Evolutionary conservation across 2,888 invertebrate genomes (phyloP), one percentile per base, ranked within the genome.

Genomic region (Nomada flava): DNA sequence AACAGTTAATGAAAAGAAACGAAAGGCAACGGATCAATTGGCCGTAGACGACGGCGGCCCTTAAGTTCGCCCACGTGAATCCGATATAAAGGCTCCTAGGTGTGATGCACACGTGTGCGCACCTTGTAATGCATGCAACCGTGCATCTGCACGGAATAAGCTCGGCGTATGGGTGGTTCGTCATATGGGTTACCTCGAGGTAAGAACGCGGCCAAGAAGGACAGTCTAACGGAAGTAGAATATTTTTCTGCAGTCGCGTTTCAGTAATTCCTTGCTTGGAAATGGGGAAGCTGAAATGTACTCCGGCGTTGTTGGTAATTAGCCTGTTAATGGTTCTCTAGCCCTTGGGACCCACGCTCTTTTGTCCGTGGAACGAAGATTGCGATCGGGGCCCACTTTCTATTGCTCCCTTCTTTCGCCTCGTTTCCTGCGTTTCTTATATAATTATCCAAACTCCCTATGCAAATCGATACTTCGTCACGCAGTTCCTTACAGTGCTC

Each of bases 1-100:
- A 76, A 76, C 59, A 26, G 63, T 73, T 44, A 62, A 23, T 42
- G 72, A 74, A 68, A 73, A 63, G 77, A 63, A 78, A 84, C 55
- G 79, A 79, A 82, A 78, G 26, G 62, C 63, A 47, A 15, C 53
- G 70, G 76, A 84, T 86, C 84, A 86, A 86, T 86, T 84, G 76
- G 71, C 76, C 65, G 74, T 47, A 42, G 69, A 20, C 26, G 65
- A 78, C 74, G 78, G 62, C 77, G 50, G 29, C 74, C 81, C 81
- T 83, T 81, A 44, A 36, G 53, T 44, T 15, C n/a, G 55, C 79
- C 65, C 68, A 57, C 67, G 80, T 80, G 76, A 77, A 81, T 75
- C 50, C 77, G 77, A 75, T 75, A 60, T 75, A 77, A 80, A 77
- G 47, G 71, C 69, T 73, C 57, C 72, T 23, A 53, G 36, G 36